Percentiles rank a stretch among this genome's conserved stretches.
Evolutionary conservation across 2,113 vertebrate genomes (phyloP).

Genomic region (Anoura caudifer): DNA sequence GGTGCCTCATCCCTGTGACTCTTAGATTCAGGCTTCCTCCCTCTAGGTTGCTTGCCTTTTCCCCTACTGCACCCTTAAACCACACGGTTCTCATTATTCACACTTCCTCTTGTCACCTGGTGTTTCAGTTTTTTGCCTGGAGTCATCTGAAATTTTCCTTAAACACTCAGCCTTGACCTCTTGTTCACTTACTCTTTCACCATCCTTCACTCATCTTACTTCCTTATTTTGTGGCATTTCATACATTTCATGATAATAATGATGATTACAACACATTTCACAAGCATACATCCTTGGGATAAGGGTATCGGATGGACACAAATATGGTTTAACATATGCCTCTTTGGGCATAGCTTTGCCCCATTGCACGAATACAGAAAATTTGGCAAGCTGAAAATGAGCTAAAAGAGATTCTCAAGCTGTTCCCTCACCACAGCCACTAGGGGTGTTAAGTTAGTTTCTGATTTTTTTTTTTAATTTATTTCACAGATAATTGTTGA

Average conservation of each 20-base stretch:
- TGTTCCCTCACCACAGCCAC: background rate
- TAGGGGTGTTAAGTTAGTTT: background rate
- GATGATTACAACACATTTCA: background rate
- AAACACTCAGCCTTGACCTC: background rate
- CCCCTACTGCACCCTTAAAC: background rate
- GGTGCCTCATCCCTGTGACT: background rate
- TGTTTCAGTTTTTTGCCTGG: background rate
- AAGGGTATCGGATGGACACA: background rate
- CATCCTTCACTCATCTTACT: background rate
- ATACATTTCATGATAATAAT: background rate
- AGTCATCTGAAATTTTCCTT: background rate
- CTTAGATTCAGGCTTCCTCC: background rate
- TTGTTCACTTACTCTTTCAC: background rate
- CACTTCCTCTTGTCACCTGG: background rate
- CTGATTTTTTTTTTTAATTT: background rate
- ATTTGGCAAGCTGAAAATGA: slow-evolving; percentile 47
- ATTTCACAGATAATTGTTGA: background rate
- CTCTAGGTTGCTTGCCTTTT: background rate
- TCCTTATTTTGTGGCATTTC: slow-evolving; percentile 15
- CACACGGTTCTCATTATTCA: background rate
- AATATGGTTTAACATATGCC: slow-evolving; percentile 45
- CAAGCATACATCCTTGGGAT: slow-evolving; percentile 17
- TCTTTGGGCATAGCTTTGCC: slow-evolving; percentile 53
- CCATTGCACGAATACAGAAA: slow-evolving; percentile 29
- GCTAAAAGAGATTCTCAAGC: slow-evolving; percentile 42